Base-by-base conservation (phyloP, 2,888 invertebrate genomes). In the Eupithecia subfuscata region DNA sequence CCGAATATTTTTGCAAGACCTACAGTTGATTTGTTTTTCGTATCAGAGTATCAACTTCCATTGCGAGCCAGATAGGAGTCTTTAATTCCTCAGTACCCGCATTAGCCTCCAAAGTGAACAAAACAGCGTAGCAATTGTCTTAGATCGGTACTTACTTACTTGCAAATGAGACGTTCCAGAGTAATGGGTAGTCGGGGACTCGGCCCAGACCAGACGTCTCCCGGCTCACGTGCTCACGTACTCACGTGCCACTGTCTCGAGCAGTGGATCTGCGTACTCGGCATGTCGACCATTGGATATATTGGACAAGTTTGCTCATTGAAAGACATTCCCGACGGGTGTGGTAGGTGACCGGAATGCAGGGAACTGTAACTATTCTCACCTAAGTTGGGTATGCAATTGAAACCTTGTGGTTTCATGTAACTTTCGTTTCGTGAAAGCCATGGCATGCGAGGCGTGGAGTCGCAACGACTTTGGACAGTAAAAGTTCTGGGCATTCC, bases 251-350 rank as follows among this genome's bases (percentile, higher is more conserved):
- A 5, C 1, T 22, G 25, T 22, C 56, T 52, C 12, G 22, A 56
- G 12, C 56, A 60, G 60, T 25, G 12, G 60, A 25, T 56, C 22
- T 22, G 22, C 52, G 11, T 60, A 60, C 25, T 40, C 40, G 65
- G 40, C 65, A 67, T 40, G 14, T n/a, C n/a, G 65, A 34, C 8
- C 14, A 40, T 34, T 11, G 37, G 65, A 40, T 67, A 67, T 67
- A 67, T 40, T 40, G 11, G 22, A 67, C 40, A 67, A 40, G 65
- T 67, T 67, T 37, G 65, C 37, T 18, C 25, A 67, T 67, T 67
- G 37, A 40, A 40, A 67, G 40, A 37, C 40, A 40, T 67, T 67
- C 22, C 40, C 34, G n/a, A 40, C 30, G n/a, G 34, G 34, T 6
- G n/a, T 12, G 65, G 34, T 65, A 4, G n/a, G 64, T 64, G 1